A percentile compares a stretch with the other conserved stretches of the same genome.
phyloP scores from a whole-genome alignment of 92 coral and sea anemone species.

The Bergia sp. region DNA sequence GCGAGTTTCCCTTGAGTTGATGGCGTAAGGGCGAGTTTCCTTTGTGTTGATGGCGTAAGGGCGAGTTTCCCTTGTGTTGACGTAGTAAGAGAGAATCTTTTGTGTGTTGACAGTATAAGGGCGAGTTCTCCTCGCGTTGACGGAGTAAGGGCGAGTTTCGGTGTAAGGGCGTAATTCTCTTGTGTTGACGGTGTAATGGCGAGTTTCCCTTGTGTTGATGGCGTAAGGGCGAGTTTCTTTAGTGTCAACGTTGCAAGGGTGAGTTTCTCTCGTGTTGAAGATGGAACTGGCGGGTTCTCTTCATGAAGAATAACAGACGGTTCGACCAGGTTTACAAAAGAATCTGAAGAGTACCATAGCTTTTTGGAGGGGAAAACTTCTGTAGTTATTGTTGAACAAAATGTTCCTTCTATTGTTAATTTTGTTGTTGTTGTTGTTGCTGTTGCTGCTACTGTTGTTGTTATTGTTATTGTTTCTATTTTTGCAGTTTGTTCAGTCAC shows the following conservation, averaged over 20 bases:
- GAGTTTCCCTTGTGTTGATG: neutral
- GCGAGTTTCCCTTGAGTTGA: too few relatives aligned
- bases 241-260: neutral
- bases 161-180: too few relatives aligned
- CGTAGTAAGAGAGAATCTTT: neutral
- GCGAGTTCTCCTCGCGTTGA: neutral
- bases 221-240: neutral
- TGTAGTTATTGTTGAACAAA: neutral
- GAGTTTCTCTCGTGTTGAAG: neutral
- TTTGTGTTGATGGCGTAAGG: neutral
- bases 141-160: too few relatives aligned
- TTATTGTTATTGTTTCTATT: neutral
- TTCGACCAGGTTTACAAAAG: neutral
- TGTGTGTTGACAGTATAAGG: neutral
- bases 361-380: neutral
- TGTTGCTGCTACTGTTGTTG: neutral
- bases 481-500: neutral
- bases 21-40: neutral
- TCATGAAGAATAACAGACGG: neutral
- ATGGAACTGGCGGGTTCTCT: neutral
- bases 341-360: neutral
- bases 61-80: neutral
- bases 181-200: neutral
- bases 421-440: neutral
- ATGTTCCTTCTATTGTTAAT: neutral